Evolutionary conservation across 2,797 vertebrate genomes (phyloP), one percentile per base, ranked within the genome.

Genomic region (Channallabes apus): DNA sequence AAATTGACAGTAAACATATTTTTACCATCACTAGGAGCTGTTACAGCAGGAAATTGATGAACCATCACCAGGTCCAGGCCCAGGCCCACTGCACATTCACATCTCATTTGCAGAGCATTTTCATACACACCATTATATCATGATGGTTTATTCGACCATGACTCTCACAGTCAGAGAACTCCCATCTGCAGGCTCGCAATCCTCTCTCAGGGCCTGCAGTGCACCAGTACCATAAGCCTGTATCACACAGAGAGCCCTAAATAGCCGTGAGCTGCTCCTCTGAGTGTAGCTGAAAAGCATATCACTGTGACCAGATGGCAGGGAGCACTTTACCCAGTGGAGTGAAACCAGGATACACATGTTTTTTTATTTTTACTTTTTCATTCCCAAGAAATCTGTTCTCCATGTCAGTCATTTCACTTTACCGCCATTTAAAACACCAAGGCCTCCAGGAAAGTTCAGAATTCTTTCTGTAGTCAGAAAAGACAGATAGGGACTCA

Each of bases 231-330:
- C 27, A 5, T 27, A 59, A 54, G 56, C 35, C 77, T 32, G 29
- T 80, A 61, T 75, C 51, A 81, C 83, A 68, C 62, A 6, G 54
- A 56, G 24, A 27, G 46, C 76, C 73, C 65, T 72, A 61, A 84
- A 87, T 64, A 82, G 64, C 56, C 29, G 1, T 54, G 29, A 14
- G 6, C 56, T 78, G 64, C 80, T 72, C 59, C 65, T 82, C 58
- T 24, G 83, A 56, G 72, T 78, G 35, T 14, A 78, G 65, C 80
- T 78, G 41, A 87, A 79, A 87, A 85, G 83, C 80, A 79, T 72
- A 85, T 85, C 64, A 72, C 20, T 82, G 32, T 79, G 77, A 67
- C 79, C 72, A 85, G 79, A 76, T 80, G 38, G 20, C 83, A 82
- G 38, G 14, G 71, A 61, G 64, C 83, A 78, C 80, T 87, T 82